Evolutionary conservation across 2,888 invertebrate genomes (phyloP).

Genomic region (Acleris literana): DNA sequence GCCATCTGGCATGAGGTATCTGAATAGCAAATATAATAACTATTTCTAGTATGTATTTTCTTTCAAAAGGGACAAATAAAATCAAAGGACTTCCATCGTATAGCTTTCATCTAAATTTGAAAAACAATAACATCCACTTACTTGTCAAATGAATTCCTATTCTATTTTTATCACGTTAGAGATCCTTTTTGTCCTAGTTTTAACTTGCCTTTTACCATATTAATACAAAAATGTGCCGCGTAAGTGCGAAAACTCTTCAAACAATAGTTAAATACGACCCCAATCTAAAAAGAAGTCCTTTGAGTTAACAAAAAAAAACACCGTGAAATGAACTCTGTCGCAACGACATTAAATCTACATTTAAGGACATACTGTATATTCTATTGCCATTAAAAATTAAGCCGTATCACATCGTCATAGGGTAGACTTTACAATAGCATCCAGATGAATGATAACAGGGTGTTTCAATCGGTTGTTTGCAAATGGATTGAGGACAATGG

Average conservation of each 20-base stretch:
- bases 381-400: neutral
- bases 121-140: too few species aligned
- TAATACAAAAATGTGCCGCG: neutral
- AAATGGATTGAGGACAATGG: slow-evolving; percentile 37
- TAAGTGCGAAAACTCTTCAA: slow-evolving; percentile 35
- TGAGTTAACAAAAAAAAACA: neutral
- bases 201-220: too few species aligned
- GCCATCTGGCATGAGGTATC: too few species aligned
- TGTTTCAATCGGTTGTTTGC: slow-evolving; percentile 34
- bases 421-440: neutral
- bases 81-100: too few species aligned
- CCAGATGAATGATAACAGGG: slow-evolving; percentile 6
- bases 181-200: too few species aligned
- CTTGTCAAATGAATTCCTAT: too few species aligned
- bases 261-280: slow-evolving; percentile 29
- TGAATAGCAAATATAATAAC: too few species aligned
- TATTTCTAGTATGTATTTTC: too few species aligned
- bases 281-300: slow-evolving; percentile 23
- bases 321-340: slow-evolving; percentile 14
- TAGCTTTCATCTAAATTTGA: too few species aligned
- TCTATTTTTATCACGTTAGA: too few species aligned
- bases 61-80: too few species aligned
- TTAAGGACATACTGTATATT: neutral
- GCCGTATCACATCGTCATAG: neutral
- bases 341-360: slow-evolving; percentile 13